Percentiles rank a stretch among this genome's conserved stretches.
These are phyloP conservation scores for Rambutsinella grinnellia DNA, from an alignment of 2,888 invertebrate species.

Conservation along the genomic window DNA sequence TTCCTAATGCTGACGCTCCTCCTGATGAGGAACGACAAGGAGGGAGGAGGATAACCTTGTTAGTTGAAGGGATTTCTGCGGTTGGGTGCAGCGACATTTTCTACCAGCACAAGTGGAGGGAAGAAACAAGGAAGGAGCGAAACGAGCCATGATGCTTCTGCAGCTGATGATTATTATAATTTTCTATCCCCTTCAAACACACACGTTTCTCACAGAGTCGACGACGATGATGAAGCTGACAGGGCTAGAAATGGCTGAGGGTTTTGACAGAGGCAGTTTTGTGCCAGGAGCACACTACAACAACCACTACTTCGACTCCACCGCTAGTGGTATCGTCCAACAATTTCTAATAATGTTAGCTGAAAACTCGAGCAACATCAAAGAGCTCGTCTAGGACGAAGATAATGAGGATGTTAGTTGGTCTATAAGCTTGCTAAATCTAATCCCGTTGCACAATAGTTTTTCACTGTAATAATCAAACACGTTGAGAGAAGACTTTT, in stretches of 20 bases:
- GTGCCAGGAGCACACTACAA: neutral
- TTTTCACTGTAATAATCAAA: too few relatives aligned
- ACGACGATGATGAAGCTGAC: slow-evolving; percentile 27
- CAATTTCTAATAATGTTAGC: too few relatives aligned
- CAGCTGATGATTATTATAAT: neutral
- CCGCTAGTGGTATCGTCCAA: too few relatives aligned
- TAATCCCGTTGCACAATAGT: slow-evolving; percentile 9
- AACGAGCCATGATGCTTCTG: slow-evolving; percentile 30
- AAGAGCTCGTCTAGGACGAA: neutral
- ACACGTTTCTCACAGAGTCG: too few relatives aligned
- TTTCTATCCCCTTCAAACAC: slow-evolving; percentile 32
- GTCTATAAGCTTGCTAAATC: slow-evolving; percentile 8
- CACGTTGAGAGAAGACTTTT: slow-evolving; percentile 19
- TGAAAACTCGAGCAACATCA: too few relatives aligned
- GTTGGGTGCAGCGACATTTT: slow-evolving; percentile 35
- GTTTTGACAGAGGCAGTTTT: neutral
- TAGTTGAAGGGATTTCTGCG: slow-evolving; percentile 31
- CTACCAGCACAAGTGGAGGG: neutral
- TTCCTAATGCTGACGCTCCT: neutral
- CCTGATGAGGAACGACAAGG: neutral
- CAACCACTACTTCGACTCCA: neutral
- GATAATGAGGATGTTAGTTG: slow-evolving; percentile 1
- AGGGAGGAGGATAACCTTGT: slow-evolving; percentile 16
- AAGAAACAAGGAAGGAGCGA: slow-evolving; percentile 29
- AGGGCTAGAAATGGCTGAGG: neutral